phyloP scores from a whole-genome alignment of 2,888 invertebrate genomes.

The Dorcus hopei region DNA sequence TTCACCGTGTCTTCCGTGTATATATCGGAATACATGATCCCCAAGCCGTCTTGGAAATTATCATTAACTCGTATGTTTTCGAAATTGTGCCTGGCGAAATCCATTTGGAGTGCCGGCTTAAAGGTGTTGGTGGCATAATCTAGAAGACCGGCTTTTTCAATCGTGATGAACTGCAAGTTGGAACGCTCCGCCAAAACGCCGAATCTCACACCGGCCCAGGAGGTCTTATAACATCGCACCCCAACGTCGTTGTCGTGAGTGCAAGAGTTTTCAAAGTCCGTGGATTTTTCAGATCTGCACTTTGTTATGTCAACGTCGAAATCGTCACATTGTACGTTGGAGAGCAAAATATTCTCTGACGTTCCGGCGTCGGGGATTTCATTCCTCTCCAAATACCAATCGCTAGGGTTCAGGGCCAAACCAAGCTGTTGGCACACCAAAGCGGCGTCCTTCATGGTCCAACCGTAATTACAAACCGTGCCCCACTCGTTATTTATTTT shows the following conservation, averaged over 20 bases:
- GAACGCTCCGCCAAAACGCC: constrained; percentile 85
- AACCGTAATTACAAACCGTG: constrained; percentile 94
- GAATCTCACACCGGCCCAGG: constrained; percentile 92
- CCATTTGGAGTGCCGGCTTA: constrained; percentile 86
- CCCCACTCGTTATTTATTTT: constrained; percentile 89
- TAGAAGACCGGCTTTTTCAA: constrained; percentile 89
- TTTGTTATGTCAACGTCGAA: constrained; percentile 86
- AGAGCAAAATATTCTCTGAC: constrained; percentile 72
- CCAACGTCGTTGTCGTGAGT: constrained; percentile 85
- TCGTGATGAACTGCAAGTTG: constrained; percentile 81
- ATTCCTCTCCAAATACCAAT: constrained; percentile 81
- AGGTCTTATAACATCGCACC: constrained; percentile 82
- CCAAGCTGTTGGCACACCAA: constrained; percentile 95
- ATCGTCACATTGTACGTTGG: constrained; percentile 87
- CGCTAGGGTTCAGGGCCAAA: constrained; percentile 84
- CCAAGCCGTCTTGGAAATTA: constrained; percentile 90
- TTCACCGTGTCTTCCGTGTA: constrained; percentile 81
- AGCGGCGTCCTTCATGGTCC: constrained; percentile 89
- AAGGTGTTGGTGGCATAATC: constrained; percentile 88
- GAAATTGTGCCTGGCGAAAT: constrained; percentile 77
- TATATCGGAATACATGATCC: constrained; percentile 91
- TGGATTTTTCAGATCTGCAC: constrained; percentile 74
- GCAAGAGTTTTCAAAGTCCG: constrained; percentile 86
- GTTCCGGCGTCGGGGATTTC: constrained; percentile 79
- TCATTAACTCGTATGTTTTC: constrained; percentile 78